These are phyloP conservation scores for Pseudopipra pipra DNA, from an alignment of 2,113 vertebrate species.

Conservation along the genomic window DNA sequence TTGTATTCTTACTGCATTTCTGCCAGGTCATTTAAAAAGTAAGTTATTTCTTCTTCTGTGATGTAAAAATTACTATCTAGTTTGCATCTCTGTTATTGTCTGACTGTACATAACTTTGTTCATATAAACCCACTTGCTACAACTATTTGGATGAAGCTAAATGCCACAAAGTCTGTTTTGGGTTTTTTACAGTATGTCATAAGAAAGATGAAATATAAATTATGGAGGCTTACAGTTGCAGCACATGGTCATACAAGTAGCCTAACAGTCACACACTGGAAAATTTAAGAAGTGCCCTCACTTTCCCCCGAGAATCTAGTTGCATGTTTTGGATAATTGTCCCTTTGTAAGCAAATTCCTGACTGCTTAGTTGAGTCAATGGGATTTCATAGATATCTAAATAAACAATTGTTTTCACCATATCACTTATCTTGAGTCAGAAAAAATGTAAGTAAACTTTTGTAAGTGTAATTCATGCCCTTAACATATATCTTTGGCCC, in stretches of 20 bases:
- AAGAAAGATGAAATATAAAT: not conserved
- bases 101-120: not conserved
- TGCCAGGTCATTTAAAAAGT: not conserved
- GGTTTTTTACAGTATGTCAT: not conserved
- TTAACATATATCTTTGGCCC: not conserved
- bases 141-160: not conserved
- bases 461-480: not conserved
- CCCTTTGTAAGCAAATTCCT: not conserved
- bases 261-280: not conserved
- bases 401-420: not conserved
- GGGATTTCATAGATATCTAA: not conserved
- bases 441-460: not conserved
- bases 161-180: not conserved
- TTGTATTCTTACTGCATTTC: not conserved
- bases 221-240: not conserved
- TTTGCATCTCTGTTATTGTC: not conserved
- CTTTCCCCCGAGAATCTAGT: not conserved
- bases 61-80: not conserved
- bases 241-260: not conserved
- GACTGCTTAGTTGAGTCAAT: not conserved
- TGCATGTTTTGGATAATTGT: not conserved
- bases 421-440: not conserved
- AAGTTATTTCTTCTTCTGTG: not conserved
- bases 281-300: not conserved
- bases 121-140: not conserved